A percentile compares a stretch with the other conserved stretches of the same genome.
Conservation (phyloP, 2,888 invertebrate species). For the Caenorhabditis sulstoni region DNA sequence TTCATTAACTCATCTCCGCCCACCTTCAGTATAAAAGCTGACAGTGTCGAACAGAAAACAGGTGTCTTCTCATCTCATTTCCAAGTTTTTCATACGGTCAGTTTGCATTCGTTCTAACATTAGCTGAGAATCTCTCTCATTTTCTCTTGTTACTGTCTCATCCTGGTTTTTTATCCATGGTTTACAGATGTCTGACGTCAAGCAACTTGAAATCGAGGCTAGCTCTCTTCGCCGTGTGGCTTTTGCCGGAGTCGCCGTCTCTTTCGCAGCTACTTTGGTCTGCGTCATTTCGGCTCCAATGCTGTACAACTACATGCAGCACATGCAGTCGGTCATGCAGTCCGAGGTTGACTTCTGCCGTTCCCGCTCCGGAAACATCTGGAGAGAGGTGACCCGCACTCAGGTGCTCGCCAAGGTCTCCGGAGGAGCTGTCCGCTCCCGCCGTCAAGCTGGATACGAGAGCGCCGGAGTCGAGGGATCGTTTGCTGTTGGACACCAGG, state of each 20-base stretch:
- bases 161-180: neutral
- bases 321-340: conserved; percentile 73
- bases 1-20: conserved; percentile 54
- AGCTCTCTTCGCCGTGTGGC: conserved; percentile 69
- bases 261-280: conserved; percentile 69
- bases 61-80: conserved; percentile 21
- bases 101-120: no score
- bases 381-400: conserved; percentile 73
- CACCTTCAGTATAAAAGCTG: conserved; percentile 50
- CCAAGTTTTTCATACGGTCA: neutral
- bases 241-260: conserved; percentile 70
- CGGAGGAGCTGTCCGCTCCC: conserved; percentile 65
- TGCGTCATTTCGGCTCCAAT: conserved; percentile 72
- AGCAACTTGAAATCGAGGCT: conserved; percentile 68
- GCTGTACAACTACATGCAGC: conserved; percentile 77
- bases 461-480: conserved; percentile 64
- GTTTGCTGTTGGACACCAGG: conserved; percentile 42
- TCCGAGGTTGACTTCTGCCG: conserved; percentile 71
- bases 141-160: neutral
- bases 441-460: conserved; percentile 73
- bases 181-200: conserved; percentile 62
- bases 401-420: conserved; percentile 73
- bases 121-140: no score
- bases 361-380: conserved; percentile 72
- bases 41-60: conserved; percentile 8